These are phyloP conservation scores for Aurelia coerulea DNA, from an alignment of 30 jellyfish, hydroid and myxozoan species.

Conservation along the genomic window DNA sequence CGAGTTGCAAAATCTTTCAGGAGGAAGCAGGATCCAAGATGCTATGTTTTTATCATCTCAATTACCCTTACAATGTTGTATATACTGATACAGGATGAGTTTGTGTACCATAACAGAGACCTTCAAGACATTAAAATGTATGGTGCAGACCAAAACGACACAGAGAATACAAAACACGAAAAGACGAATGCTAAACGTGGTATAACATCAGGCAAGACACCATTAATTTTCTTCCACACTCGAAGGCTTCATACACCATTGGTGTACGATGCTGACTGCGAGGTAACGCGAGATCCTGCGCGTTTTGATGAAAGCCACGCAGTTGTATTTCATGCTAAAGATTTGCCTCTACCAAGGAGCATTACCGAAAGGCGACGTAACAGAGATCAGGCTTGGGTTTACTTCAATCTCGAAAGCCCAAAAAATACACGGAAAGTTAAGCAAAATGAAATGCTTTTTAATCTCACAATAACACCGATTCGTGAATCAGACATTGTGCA, in stretches of 20 bases:
- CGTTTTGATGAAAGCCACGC: constrained; percentile 49
- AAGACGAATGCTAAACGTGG: not conserved
- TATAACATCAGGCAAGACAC: not conserved
- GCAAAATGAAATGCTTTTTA: constrained; percentile 53
- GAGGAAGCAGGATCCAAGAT: too few species aligned
- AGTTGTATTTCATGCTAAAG: constrained; percentile 79
- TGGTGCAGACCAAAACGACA: not conserved
- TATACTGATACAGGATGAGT: not conserved
- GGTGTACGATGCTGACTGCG: constrained; percentile 38
- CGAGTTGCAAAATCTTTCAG: too few species aligned
- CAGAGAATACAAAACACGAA: not conserved
- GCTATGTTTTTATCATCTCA: too few species aligned
- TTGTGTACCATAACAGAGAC: not conserved
- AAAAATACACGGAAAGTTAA: constrained; percentile 41
- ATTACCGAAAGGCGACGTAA: constrained; percentile 4
- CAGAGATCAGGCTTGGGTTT: constrained; percentile 70
- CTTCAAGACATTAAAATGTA: not conserved
- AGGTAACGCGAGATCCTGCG: constrained; percentile 42
- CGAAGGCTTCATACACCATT: constrained; percentile 31
- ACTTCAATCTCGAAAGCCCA: constrained; percentile 69
- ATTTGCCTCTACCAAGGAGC: constrained; percentile 48
- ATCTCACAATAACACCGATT: constrained; percentile 70
- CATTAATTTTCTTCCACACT: constrained; percentile 27
- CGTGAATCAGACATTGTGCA: constrained; percentile 72
- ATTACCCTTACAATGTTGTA: not conserved